A percentile compares a stretch with the other conserved stretches of the same genome.
Evolutionary conservation across 2,797 vertebrate species (phyloP).

Genomic region (Chloroceryle amazona): DNA sequence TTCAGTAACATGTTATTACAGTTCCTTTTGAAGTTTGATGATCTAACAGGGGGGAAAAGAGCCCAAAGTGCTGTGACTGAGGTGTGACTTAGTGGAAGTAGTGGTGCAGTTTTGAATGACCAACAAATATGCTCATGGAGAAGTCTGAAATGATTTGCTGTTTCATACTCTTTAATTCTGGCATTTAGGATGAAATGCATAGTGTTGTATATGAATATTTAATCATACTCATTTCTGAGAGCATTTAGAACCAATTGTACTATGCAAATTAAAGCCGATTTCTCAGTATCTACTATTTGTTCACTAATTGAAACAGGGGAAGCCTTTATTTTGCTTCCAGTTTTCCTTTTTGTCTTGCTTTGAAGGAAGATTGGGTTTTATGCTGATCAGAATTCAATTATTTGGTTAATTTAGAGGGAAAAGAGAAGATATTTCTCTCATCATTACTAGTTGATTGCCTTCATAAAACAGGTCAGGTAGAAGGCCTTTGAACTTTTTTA

Average conservation of each 20-base stretch:
- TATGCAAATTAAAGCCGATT: neutral
- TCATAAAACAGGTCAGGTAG: no score
- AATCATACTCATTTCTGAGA: neutral
- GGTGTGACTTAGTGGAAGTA: neutral
- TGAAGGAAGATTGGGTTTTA: neutral
- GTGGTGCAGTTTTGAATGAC: neutral
- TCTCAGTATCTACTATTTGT: neutral
- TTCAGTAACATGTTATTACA: neutral
- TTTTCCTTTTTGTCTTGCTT: neutral
- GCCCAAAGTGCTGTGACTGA: neutral
- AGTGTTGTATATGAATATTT: neutral
- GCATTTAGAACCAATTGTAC: neutral
- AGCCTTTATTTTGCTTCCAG: neutral
- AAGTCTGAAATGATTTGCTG: neutral
- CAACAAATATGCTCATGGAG: rapidly evolving
- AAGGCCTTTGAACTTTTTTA: neutral
- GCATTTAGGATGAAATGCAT: neutral
- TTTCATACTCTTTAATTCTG: neutral
- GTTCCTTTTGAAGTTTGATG: neutral
- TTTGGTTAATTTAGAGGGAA: neutral
- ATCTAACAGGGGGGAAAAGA: neutral
- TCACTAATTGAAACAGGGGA: neutral
- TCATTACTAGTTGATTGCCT: neutral
- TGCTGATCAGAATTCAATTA: neutral
- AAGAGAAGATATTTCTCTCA: neutral